A percentile compares a stretch with the other conserved stretches of the same genome.
Conservation (phyloP, 2,888 invertebrate genomes). For the Watsonalla binaria region DNA sequence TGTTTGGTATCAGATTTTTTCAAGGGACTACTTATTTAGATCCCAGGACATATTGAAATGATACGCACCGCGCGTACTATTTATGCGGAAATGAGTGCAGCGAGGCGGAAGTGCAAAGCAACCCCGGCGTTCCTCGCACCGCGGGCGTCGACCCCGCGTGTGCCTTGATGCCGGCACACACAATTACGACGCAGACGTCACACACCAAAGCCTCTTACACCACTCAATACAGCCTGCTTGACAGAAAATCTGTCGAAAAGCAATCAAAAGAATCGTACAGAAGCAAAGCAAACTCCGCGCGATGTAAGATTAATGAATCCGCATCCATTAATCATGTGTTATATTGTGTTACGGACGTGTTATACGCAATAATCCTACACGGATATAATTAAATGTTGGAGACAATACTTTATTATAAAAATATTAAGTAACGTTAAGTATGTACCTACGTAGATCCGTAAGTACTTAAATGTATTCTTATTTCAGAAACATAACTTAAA, state of each 20-base stretch:
- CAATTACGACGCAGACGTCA: slow-evolving; percentile 24
- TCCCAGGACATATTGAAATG: slow-evolving; percentile 41
- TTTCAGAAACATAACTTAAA: too few relatives aligned
- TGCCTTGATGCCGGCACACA: slow-evolving; percentile 14
- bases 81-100: slow-evolving; percentile 76
- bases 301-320: neutral
- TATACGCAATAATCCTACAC: too few relatives aligned
- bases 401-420: too few relatives aligned
- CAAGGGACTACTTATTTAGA: neutral
- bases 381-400: too few relatives aligned
- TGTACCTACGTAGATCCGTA: too few relatives aligned
- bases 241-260: slow-evolving; percentile 36
- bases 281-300: neutral
- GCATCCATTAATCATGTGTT: neutral
- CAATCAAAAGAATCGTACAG: slow-evolving; percentile 26
- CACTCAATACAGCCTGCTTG: slow-evolving; percentile 13
- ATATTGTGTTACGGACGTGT: too few relatives aligned
- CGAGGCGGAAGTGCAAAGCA: slow-evolving; percentile 72
- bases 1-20: neutral
- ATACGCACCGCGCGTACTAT: slow-evolving; percentile 55
- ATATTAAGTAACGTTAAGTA: too few relatives aligned
- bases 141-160: slow-evolving; percentile 63
- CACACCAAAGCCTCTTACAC: slow-evolving; percentile 16
- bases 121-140: slow-evolving; percentile 48
- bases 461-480: too few relatives aligned